These are phyloP conservation scores for Lagria hirta DNA, from an alignment of 2,888 invertebrate genomes.

Conservation along the genomic window DNA sequence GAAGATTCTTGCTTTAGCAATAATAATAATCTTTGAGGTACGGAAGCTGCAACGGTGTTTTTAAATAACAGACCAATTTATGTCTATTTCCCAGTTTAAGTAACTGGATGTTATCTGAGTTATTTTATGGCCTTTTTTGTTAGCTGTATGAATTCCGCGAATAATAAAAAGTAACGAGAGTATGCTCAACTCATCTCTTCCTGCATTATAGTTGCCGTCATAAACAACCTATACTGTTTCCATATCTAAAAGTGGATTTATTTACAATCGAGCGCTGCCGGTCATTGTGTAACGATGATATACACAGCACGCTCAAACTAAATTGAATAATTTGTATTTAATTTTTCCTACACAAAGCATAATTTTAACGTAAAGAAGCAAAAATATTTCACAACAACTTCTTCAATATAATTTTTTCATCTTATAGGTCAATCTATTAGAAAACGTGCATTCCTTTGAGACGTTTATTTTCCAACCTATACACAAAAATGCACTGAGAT, in stretches of 20 bases:
- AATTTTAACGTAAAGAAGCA: neutral
- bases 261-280: constrained; percentile 38
- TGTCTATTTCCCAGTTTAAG: constrained; percentile 39
- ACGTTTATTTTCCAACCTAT: no score
- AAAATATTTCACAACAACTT: no score
- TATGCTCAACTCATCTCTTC: constrained; percentile 48
- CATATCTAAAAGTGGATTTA: constrained; percentile 52
- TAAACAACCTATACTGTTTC: constrained; percentile 50
- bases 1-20: no score
- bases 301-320: constrained; percentile 7
- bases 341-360: neutral
- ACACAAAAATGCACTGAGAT: no score
- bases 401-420: no score
- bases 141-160: constrained; percentile 47
- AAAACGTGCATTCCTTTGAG: no score
- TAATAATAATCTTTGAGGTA: no score
- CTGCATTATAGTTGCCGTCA: constrained; percentile 47
- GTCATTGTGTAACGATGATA: constrained; percentile 17
- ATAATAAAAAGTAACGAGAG: constrained; percentile 54
- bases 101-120: constrained; percentile 42
- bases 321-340: neutral
- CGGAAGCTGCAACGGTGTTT: no score
- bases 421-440: no score
- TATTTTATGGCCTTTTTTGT: constrained; percentile 32
- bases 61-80: no score